phyloP scores from a whole-genome alignment of 2,113 vertebrate species.

The Engystomops pustulosus region DNA sequence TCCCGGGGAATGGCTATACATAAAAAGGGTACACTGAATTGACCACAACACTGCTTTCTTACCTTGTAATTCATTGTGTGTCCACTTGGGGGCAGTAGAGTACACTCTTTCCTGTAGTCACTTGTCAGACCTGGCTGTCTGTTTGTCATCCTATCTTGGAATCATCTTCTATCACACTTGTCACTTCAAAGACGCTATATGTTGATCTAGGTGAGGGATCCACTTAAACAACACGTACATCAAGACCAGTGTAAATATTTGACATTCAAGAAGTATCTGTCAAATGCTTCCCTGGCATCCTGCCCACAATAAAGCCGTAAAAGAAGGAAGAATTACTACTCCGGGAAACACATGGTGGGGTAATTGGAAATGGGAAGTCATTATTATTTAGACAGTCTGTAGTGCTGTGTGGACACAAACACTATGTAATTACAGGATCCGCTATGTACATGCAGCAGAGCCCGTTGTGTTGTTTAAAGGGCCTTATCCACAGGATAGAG shows the following conservation, averaged over 20 bases:
- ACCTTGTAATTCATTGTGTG: neutral
- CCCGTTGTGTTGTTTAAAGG: too few species aligned
- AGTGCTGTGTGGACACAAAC: neutral
- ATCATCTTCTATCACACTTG: slow-evolving; percentile 34
- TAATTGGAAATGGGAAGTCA: neutral
- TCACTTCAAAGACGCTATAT: slow-evolving; percentile 25
- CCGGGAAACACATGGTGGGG: neutral
- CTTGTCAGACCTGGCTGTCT: neutral
- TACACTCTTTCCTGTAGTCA: neutral
- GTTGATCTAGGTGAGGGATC: slow-evolving; percentile 46
- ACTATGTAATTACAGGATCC: neutral
- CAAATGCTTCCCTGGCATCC: slow-evolving; percentile 19
- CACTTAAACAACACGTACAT: slow-evolving; percentile 39
- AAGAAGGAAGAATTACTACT: neutral
- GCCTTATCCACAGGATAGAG: too few species aligned
- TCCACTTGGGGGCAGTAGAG: slow-evolving; percentile 44
- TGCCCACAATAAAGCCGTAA: slow-evolving; percentile 18
- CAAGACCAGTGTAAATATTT: slow-evolving; percentile 35
- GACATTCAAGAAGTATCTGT: slow-evolving; percentile 11
- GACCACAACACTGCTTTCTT: too few species aligned
- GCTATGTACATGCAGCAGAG: neutral
- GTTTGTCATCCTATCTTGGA: slow-evolving; percentile 12
- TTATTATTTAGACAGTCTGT: neutral
- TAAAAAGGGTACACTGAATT: too few species aligned
- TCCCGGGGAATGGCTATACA: too few species aligned